Percentiles rank a stretch among this genome's conserved stretches.
Evolutionary conservation across 2,113 vertebrate genomes (phyloP).

Genomic region (Gracilinanus agilis): DNA sequence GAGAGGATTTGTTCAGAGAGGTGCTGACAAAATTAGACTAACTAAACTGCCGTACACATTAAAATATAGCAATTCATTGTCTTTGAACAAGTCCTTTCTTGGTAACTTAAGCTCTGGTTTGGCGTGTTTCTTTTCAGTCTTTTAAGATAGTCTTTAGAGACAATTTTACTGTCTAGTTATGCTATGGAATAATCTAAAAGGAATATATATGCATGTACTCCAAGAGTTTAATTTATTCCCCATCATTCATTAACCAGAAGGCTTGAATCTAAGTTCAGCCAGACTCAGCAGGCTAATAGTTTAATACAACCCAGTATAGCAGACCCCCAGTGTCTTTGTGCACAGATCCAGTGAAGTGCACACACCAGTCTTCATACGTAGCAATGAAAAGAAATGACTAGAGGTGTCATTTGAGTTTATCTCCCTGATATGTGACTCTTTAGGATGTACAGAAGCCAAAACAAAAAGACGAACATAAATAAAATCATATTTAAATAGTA

Average conservation of each 20-base stretch:
- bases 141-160: slow-evolving; percentile 50
- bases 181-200: slow-evolving; percentile 47
- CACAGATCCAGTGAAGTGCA: slow-evolving; percentile 17
- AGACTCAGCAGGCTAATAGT: neutral
- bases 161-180: slow-evolving; percentile 71
- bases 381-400: slow-evolving; percentile 34
- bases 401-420: slow-evolving; percentile 27
- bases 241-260: slow-evolving; percentile 30
- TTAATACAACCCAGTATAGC: neutral
- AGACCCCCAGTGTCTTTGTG: neutral
- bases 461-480: slow-evolving; percentile 30
- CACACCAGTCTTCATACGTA: neutral
- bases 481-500: neutral
- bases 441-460: slow-evolving; percentile 32
- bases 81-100: slow-evolving; percentile 66
- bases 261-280: slow-evolving; percentile 20
- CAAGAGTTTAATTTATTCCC: slow-evolving; percentile 56
- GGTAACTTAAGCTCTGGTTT: slow-evolving; percentile 76
- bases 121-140: slow-evolving; percentile 15
- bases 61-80: slow-evolving; percentile 62
- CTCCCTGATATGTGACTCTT: slow-evolving; percentile 2
- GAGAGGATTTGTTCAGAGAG: slow-evolving; percentile 67
- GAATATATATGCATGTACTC: neutral
- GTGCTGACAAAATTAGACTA: slow-evolving; percentile 78
- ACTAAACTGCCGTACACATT: slow-evolving; percentile 66